phyloP scores from a whole-genome alignment of 2,888 invertebrate species.

The Nemapogon koenigi region DNA sequence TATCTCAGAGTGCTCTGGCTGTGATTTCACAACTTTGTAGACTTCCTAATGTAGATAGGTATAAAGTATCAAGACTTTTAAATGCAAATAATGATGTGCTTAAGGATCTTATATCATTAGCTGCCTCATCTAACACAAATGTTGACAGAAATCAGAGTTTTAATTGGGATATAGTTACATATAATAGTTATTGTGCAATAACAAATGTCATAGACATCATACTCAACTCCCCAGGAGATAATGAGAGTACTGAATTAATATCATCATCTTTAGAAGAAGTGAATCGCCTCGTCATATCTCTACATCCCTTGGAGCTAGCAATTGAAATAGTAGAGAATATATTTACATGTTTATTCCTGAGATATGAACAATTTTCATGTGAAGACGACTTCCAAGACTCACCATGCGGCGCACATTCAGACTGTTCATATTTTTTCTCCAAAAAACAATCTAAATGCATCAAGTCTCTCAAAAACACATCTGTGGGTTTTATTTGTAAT shows the following conservation, averaged over 20 bases:
- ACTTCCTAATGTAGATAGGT: conserved; percentile 53
- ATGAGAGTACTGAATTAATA: conserved; percentile 36
- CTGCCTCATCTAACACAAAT: conserved; percentile 27
- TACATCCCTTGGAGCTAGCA: conserved; percentile 51
- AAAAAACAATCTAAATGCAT: conserved; percentile 38
- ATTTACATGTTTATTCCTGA: conserved; percentile 73
- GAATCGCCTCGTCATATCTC: conserved; percentile 48
- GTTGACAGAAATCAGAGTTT: conserved; percentile 23
- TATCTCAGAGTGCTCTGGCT: conserved; percentile 52
- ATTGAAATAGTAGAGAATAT: conserved; percentile 75
- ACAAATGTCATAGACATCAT: conserved; percentile 56
- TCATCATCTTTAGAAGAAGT: conserved; percentile 49
- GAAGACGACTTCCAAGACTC: conserved; percentile 52
- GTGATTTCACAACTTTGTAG: conserved; percentile 59
- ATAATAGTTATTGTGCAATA: conserved; percentile 58
- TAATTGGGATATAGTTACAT: conserved; percentile 55
- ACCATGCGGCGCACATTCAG: conserved; percentile 50
- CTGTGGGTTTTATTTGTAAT: conserved; percentile 64
- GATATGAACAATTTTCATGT: conserved; percentile 66
- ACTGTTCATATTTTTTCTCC: conserved; percentile 56
- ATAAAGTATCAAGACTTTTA: conserved; percentile 53
- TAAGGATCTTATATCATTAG: conserved; percentile 35
- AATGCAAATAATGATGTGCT: conserved; percentile 51
- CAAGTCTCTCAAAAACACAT: conserved; percentile 29
- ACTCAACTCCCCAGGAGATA: conserved; percentile 37